Percentiles rank a stretch among this genome's conserved stretches.
Evolutionary conservation across 2,797 vertebrate genomes (phyloP).

Genomic region (Buphagus erythrorhynchus): DNA sequence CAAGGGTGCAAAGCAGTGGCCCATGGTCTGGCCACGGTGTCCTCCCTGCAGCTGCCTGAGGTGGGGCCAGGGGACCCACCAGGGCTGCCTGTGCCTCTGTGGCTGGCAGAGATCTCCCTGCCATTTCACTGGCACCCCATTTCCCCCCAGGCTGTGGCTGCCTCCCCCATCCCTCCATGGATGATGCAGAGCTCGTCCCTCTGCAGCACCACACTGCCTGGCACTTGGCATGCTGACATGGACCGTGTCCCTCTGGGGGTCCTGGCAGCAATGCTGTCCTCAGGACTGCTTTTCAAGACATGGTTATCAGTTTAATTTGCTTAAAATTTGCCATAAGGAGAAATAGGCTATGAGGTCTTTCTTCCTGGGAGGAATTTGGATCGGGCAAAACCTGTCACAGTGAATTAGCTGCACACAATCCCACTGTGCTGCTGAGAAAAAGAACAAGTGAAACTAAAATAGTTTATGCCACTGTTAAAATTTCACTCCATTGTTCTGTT

Average conservation of each 20-base stretch:
- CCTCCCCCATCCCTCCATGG: neutral
- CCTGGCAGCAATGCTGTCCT: neutral
- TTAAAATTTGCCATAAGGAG: constrained; percentile 31
- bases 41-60: neutral
- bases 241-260: neutral
- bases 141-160: fast-evolving
- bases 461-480: neutral
- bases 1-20: neutral
- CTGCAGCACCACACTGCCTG: neutral
- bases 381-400: neutral
- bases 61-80: neutral
- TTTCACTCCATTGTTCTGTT: neutral
- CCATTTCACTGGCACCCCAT: neutral
- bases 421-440: neutral
- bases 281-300: neutral
- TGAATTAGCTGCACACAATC: constrained; percentile 10
- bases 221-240: neutral
- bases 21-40: fast-evolving
- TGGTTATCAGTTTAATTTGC: constrained; percentile 40
- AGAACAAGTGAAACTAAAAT: neutral
- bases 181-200: neutral
- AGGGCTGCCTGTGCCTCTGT: neutral
- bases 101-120: neutral
- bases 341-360: neutral
- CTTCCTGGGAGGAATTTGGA: constrained; percentile 8